Base-by-base conservation (phyloP, 2,797 vertebrate genomes). In the Botia almorhae region DNA sequence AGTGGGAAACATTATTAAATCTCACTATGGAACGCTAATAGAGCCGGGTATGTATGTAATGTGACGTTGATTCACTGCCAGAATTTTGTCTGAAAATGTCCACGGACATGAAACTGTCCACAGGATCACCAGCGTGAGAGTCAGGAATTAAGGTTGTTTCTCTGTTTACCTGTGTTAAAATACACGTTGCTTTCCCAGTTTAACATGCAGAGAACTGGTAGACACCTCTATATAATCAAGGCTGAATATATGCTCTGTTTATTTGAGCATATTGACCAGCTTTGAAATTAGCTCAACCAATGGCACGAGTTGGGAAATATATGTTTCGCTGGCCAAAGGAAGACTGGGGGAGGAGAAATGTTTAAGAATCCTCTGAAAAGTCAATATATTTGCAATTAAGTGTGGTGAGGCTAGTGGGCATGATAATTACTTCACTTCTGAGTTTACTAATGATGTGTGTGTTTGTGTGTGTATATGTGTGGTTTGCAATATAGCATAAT, bases 11-110 rank as follows among this genome's bases (percentile, higher is more conserved):
- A 64, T 71, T 70, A 63, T 43, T 53, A 29, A 74, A 65, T 61
- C 68, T 82, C 39, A 69, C n/a, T 50, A 70, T 14, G 55, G 29
- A n/a, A 29, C 19, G 1, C 65, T 80, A 76, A 73, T 81, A 80
- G 63, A 64, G 50, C 39, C 69, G 63, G 19, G 21, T 23, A 69
- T 17, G 10, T 61, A 60, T 21, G 4, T 61, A 51, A 61, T 61
- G 26, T 3, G 8, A 60, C 21, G n/a, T 51, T 69, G 53, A 14
- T 69, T 69, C 21, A 55, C 33, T 14, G 23, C 10, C 56, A 26
- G 55, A 36, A 48, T 51, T 74, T n/a, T 36, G 33, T 60, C 65
- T 68, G 33, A 61, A 78, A 69, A 61, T 11, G 17, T 69, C 55
- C 76, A 33, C 21, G 58, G 11, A 53, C 36, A n/a, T 48, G 75